Base-by-base conservation (phyloP, 2,113 vertebrate genomes). In the Eudorcas thomsonii region DNA sequence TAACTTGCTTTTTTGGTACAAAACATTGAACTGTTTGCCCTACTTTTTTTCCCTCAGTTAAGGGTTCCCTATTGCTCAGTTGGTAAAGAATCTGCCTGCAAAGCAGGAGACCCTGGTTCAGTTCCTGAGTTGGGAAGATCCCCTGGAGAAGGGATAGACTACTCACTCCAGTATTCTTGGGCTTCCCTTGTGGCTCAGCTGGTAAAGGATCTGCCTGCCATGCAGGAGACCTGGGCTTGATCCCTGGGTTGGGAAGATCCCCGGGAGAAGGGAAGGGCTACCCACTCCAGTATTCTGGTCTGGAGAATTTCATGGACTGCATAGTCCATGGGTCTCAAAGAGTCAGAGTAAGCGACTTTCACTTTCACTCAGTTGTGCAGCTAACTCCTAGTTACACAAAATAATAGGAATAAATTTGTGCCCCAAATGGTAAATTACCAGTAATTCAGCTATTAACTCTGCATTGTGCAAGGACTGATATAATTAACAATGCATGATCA, bases 1-100 rank as follows among this genome's bases (percentile, higher is more conserved):
- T 91, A 96, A 89, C 48, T 95, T 92, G 23, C 12, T 97, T 94
- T 93, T 62, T 97, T 97, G 87, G 57, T 88, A 39, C 52, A 97
- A 97, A 60, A 82, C 88, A 26, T 43, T 39, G 50, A 86, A 83
- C 84, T 88, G 33, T 88, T 54, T 88, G 15, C 92, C n/a, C 39
- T 26, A 39, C 81, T 80, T 77, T 82, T 57, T 57, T 21, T 15
- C 86, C 33, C 28, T 71, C 33, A 81, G 2, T 57, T 90, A 36
- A 11, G 5, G 21, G 10, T 39, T 74, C 67, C 36, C 19, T 21
- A 74, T 39, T 25, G 21, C 67, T 74, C 10, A 39, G 36, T 25
- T 74, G 21, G n/a, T 74, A 39, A 74, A 74, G n/a, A 74, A 74
- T 25, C n/a, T 11, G 0, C 67, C 67, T 74, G 10, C n/a, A 39